phyloP scores from a whole-genome alignment of 2,888 invertebrate genomes.

The Polymixis lichenea region DNA sequence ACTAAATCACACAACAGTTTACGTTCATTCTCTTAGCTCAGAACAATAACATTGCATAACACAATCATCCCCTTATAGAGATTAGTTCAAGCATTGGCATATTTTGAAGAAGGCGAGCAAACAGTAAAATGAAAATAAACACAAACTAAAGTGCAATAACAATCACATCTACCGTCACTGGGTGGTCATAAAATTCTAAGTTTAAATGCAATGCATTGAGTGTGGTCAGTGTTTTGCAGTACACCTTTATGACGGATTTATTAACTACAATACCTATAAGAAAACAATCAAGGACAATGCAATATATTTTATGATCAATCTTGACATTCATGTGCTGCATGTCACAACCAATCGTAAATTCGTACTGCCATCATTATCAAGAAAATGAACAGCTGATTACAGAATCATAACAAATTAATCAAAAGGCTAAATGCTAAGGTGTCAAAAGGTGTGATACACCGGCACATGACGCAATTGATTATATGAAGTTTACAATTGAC shows the following conservation, averaged over 20 bases:
- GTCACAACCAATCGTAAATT: slow-evolving; percentile 3
- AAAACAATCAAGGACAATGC: slow-evolving; percentile 40
- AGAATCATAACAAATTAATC: slow-evolving; percentile 49
- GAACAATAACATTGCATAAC: slow-evolving; percentile 34
- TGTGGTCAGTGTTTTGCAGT: slow-evolving; percentile 77
- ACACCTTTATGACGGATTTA: slow-evolving; percentile 22
- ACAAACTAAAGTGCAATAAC: slow-evolving; percentile 66
- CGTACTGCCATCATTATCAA: slow-evolving; percentile 11
- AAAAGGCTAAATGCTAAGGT: slow-evolving; percentile 38
- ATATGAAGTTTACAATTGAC: slow-evolving; percentile 43
- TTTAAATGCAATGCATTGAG: slow-evolving; percentile 74
- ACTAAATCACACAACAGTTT: slow-evolving; percentile 38
- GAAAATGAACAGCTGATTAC: slow-evolving; percentile 50
- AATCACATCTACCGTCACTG: slow-evolving; percentile 69
- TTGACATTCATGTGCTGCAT: slow-evolving; percentile 29
- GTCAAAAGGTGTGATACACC: slow-evolving; percentile 43
- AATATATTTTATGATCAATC: slow-evolving; percentile 21
- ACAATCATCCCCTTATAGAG: slow-evolving; percentile 10
- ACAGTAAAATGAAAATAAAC: slow-evolving; percentile 61
- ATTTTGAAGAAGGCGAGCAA: slow-evolving; percentile 23
- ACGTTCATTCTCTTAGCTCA: slow-evolving; percentile 38
- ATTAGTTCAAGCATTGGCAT: slow-evolving; percentile 25
- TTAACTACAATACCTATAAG: slow-evolving; percentile 33
- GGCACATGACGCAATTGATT: slow-evolving; percentile 52
- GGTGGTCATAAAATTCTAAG: slow-evolving; percentile 72